Evolutionary conservation across 2,888 invertebrate species (phyloP), one percentile per base, ranked within the genome.

Genomic region (Altica lythri): DNA sequence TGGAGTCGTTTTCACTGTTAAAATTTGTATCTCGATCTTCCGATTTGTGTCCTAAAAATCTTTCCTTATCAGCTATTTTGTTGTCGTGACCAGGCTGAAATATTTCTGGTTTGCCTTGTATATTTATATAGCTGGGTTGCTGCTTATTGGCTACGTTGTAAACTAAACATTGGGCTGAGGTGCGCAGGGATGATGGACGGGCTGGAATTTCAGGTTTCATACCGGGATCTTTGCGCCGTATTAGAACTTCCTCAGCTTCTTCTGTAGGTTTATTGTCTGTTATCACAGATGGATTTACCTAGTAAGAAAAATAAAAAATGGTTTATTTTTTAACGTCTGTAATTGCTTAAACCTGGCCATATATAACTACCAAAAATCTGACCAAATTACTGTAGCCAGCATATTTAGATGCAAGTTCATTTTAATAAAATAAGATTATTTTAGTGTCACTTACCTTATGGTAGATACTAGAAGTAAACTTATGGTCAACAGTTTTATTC

Each of bases 191-290:
- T 30, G 86, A 84, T 10, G 91, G 91, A 50, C 92, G 81, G 73
- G 90, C 90, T 43, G 92, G 92, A 2, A 92, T 84, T 44, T 87
- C 88, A 4, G 92, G 92, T 75, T 92, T 92, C 71, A 6, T 17
- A 2, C 42, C 16, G 2, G 42, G 43, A 1, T 55, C 72, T 45
- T 76, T 77, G 58, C 71, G 72, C 17, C 86, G 79, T 60, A 85
- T 72, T 68, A 80, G 80, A 35, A 85, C 82, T 48, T 75, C 62
- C 3, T 55, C 55, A 42, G 57, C 5, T 6, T 43, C 19, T 14
- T 61, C 57, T 16, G 13, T 9, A 6, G 51, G 51, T 46, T 53
- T 52, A 13, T 38, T 50, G 16, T 54, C 58, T n/a, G 50, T 22
- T 30, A 47, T 55, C 49, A 43, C 50, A 38, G 47, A 32, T 19